Conservation (phyloP, 2,113 vertebrate genomes). For the Bungarus multicinctus region DNA sequence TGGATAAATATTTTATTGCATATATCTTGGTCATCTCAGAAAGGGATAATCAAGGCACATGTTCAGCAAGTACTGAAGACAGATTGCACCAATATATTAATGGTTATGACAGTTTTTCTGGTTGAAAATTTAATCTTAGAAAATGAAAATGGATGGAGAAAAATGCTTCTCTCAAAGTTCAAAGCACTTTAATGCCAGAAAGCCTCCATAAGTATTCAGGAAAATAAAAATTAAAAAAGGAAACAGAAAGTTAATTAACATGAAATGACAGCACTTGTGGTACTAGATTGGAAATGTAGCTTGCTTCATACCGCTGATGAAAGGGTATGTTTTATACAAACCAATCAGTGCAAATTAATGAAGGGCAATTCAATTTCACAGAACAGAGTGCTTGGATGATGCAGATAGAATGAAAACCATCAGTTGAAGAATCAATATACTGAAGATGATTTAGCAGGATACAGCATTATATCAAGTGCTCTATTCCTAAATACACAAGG, state of each 20-base stretch:
- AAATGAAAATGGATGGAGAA: slow-evolving; percentile 25
- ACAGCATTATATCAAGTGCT: neutral
- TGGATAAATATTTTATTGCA: slow-evolving; percentile 36
- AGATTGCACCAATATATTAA: slow-evolving; percentile 38
- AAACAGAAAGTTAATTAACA: neutral
- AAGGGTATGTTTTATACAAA: neutral
- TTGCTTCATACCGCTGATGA: neutral
- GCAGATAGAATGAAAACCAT: neutral
- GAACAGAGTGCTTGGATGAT: neutral
- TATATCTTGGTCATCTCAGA: neutral
- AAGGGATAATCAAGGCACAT: slow-evolving; percentile 8
- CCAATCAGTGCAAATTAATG: neutral
- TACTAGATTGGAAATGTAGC: neutral
- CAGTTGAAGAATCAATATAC: neutral
- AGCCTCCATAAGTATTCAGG: neutral
- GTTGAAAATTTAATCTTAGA: slow-evolving; percentile 42
- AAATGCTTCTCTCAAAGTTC: slow-evolving; percentile 21
- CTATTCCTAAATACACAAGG: neutral
- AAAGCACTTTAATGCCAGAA: slow-evolving; percentile 32
- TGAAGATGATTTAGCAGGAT: neutral
- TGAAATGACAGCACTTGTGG: neutral
- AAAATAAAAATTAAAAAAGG: slow-evolving; percentile 10
- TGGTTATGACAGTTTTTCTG: slow-evolving; percentile 40
- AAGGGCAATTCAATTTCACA: neutral
- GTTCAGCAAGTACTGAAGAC: slow-evolving; percentile 44